Evolutionary conservation across 2,113 vertebrate species (phyloP), one percentile per base, ranked within the genome.

Genomic region (Climacteris rufus): DNA sequence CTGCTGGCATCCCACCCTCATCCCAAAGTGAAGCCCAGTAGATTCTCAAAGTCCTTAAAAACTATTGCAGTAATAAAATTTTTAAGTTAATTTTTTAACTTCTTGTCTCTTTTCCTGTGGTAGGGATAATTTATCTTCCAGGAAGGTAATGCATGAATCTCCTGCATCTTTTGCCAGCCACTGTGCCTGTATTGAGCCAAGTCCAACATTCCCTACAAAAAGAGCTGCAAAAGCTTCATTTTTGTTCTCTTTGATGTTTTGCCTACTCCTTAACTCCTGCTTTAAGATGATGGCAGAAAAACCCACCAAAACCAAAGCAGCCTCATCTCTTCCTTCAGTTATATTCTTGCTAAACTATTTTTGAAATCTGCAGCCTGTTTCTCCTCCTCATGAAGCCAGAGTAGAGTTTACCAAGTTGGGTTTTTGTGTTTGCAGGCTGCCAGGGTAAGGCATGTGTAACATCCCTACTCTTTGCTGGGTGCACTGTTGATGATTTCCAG

Each of bases 21-120:
- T 91, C 87, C 74, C 37, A 12, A 96, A 97, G 92, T 92, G 86
- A 94, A 97, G 96, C 69, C 90, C 93, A 79, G 80, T 61, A 87
- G 96, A 10, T 87, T 71, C 37, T 74, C 60, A 19, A 92, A 89
- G 30, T 84, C 87, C n/a, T 45, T 78, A 44, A 74, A 92, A 86
- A 72, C 76, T 8, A 91, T 75, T 89, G 15, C 16, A 3, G 56
- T 60, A 35, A 85, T 94, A 82, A 64, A 21, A 54, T 81, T 74
- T 95, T 89, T 4, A 78, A 79, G 89, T 9, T 71, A 77, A 94
- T 45, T 87, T 78, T 89, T 95, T n/a, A n/a, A 87, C 69, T 93
- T 49, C 77, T 87, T 93, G 49, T 57, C 89, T 45, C 25, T 37
- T 21, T 95, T 93, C 40, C 53, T 79, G 49, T 19, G 65, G 31